Conservation (phyloP, 2,888 invertebrate genomes). For the Thalpophila matura region DNA sequence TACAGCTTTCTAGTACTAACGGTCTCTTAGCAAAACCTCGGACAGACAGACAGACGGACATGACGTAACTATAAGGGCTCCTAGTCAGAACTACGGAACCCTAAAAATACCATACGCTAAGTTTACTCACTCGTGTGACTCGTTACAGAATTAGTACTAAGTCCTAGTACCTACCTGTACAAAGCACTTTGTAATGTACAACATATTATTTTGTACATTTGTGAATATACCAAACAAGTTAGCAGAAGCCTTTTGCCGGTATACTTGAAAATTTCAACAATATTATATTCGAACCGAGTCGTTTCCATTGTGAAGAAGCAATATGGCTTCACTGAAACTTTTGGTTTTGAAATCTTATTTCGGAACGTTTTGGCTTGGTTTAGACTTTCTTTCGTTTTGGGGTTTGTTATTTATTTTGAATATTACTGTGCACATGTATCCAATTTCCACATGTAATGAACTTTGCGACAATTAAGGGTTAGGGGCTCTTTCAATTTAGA, state of each 20-base stretch:
- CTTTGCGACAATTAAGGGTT: too few species aligned
- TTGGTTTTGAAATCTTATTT: slow-evolving; percentile 29
- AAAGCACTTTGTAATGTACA: slow-evolving; percentile 9
- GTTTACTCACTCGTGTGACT: not conserved
- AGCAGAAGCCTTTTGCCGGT: slow-evolving; percentile 7
- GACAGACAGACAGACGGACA: too few species aligned
- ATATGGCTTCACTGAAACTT: slow-evolving; percentile 18
- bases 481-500: too few species aligned
- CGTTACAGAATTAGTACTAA: not conserved
- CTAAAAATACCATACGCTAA: too few species aligned
- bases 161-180: not conserved
- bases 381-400: not conserved
- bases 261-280: slow-evolving; percentile 21
- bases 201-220: slow-evolving; percentile 14
- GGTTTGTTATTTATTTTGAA: not conserved
- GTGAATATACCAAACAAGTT: slow-evolving; percentile 6
- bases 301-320: slow-evolving; percentile 18
- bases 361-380: not conserved
- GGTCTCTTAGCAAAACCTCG: too few species aligned
- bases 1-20: too few species aligned
- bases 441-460: too few species aligned
- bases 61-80: too few species aligned
- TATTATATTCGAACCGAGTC: slow-evolving; percentile 14
- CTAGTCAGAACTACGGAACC: too few species aligned
- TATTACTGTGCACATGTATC: too few species aligned